Evolutionary conservation across 2,113 vertebrate genomes (phyloP).

Genomic region (Neolamprologus fasciatus): DNA sequence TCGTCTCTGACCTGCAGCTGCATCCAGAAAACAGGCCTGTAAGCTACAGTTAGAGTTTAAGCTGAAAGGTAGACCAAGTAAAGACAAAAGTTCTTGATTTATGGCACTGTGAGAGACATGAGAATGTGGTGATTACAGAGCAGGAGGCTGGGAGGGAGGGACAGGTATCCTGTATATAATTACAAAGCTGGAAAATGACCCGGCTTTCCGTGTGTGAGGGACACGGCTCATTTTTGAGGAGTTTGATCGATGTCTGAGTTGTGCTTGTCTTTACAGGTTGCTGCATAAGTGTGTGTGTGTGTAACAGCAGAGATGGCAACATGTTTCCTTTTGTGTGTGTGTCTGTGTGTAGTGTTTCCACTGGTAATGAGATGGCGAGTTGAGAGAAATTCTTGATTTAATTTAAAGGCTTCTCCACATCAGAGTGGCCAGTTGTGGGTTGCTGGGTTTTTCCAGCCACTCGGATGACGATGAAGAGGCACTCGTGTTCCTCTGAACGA

Average conservation of each 20-base stretch:
- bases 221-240: neutral
- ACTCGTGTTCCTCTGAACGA: neutral
- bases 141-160: neutral
- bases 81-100: neutral
- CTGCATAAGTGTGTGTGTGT: neutral
- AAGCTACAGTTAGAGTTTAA: neutral
- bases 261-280: neutral
- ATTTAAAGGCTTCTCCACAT: slow-evolving; percentile 14
- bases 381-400: neutral
- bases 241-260: neutral
- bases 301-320: neutral
- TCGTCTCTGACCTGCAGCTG: neutral
- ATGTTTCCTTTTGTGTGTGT: neutral
- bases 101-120: neutral
- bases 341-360: neutral
- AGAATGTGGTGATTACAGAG: neutral
- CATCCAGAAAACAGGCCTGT: neutral
- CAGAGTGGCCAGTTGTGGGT: neutral
- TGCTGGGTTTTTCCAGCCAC: neutral
- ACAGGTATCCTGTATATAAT: slow-evolving; percentile 17
- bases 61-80: neutral
- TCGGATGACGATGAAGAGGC: neutral
- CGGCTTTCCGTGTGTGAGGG: neutral
- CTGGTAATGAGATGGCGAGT: neutral
- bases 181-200: neutral